Conservation (phyloP, 2,797 vertebrate genomes). For the Sciaenops ocellatus region DNA sequence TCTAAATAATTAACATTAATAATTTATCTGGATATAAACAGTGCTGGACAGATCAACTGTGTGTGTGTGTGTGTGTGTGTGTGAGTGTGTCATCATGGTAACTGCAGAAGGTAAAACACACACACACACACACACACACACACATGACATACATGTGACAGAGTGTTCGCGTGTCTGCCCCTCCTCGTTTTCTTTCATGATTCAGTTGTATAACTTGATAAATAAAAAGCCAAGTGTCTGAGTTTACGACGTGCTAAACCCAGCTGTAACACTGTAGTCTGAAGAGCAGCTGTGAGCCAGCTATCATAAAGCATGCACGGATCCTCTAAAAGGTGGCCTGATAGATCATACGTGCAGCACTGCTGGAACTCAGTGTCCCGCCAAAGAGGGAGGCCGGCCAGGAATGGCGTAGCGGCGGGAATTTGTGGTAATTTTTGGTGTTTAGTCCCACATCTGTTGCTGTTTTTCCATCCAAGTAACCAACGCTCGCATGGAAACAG, state of each 20-base stretch:
- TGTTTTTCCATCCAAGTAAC: slow-evolving; percentile 52
- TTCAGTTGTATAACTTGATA: neutral
- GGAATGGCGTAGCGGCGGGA: slow-evolving; percentile 51
- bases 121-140: slow-evolving; percentile 7
- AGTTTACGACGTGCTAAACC: neutral
- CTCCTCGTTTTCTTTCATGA: neutral
- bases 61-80: slow-evolving; percentile 24
- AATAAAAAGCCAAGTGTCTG: slow-evolving; percentile 10
- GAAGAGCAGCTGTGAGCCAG: neutral
- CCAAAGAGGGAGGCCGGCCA: slow-evolving; percentile 38
- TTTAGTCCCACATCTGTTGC: slow-evolving; percentile 67
- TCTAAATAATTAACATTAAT: slow-evolving; percentile 37
- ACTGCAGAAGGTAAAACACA: slow-evolving; percentile 48
- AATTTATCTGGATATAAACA: slow-evolving; percentile 29
- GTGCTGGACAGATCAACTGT: neutral
- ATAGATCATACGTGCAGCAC: slow-evolving; percentile 41
- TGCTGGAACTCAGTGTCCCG: slow-evolving; percentile 59
- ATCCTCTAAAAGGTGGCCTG: slow-evolving; percentile 33
- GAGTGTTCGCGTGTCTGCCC: neutral
- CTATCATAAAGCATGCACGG: slow-evolving; percentile 32
- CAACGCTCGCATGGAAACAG: slow-evolving; percentile 45
- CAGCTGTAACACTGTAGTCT: slow-evolving; percentile 12
- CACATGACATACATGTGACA: neutral
- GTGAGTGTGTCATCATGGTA: slow-evolving; percentile 30
- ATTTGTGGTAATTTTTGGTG: slow-evolving; percentile 41